These are phyloP conservation scores for Gulo gulo DNA, from an alignment of 2,113 vertebrate species.

Conservation along the genomic window DNA sequence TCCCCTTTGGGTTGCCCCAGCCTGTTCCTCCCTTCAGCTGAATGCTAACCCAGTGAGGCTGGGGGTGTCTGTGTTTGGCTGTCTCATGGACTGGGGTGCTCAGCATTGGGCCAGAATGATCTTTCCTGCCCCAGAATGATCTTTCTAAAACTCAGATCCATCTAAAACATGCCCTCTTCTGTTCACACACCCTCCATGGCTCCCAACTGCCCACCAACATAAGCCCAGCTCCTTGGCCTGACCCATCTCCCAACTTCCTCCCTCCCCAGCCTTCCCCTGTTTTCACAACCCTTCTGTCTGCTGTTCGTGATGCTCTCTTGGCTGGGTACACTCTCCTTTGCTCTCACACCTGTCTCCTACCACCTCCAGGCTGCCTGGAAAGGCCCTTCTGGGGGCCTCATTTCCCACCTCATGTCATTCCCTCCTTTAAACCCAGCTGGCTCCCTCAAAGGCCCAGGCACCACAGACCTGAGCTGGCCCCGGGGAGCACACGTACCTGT, in stretches of 20 bases:
- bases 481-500: constrained; percentile 80
- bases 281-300: background rate
- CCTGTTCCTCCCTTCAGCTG: background rate
- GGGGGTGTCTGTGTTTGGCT: background rate
- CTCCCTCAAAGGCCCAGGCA: background rate
- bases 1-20: background rate
- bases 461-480: background rate
- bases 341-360: background rate
- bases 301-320: background rate
- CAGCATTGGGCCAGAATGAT: background rate
- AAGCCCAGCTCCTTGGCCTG: background rate
- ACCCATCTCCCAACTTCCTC: background rate
- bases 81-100: background rate
- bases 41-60: background rate
- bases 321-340: background rate
- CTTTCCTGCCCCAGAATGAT: background rate
- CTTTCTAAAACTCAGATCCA: background rate
- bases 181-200: background rate
- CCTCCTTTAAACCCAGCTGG: background rate
- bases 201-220: background rate
- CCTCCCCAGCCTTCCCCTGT: background rate
- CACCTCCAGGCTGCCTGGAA: background rate
- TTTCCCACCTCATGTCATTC: background rate
- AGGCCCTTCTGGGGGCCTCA: background rate
- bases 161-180: background rate